Evolutionary conservation across 2,797 vertebrate genomes (phyloP), one percentile per base, ranked within the genome.

Genomic region (Hydrocynus forskahlii): DNA sequence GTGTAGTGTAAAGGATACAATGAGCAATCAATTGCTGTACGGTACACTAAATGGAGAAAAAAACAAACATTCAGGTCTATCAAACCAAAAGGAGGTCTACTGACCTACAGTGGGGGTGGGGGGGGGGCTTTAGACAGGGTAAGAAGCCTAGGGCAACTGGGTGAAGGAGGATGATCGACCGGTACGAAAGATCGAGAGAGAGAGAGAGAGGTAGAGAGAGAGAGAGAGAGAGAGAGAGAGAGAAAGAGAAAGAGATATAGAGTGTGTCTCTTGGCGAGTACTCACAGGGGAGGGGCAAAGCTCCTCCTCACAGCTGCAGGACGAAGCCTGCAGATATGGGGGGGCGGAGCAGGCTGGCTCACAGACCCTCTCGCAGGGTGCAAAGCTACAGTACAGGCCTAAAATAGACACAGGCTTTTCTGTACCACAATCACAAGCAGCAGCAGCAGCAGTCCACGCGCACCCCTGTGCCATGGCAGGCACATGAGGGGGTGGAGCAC

Each of bases 381-480:
- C 97, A 97, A 66, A 97, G 97, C 96, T 98, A 99, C 96, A 99
- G 97, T 98, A 98, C 97, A 97, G 95, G 97, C 97, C 94, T 98
- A 99, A 98, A 99, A 98, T 96, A 99, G 97, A 99, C 97, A 99
- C 97, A 98, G 97, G 96, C 98, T 98, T 97, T 98, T 99, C 97
- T 99, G 96, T 98, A 98, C 98, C 97, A 98, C 95, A 98, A 95
- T 95, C 96, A 96, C 97, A 98, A 97, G 97, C 97, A 99, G 83
- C 88, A 92, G 86, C 80, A 97, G 97, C 97, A 98, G 78, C 88
- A 92, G 83, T 81, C 83, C 88, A 87, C 85, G 87, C 85, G 78
- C 79, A 71, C 83, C 79, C 78, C 79, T 81, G 79, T 73, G 83
- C 77, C 69, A 70, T 64, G 71, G 75, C 84, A 80, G 79, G 83